A percentile compares a stretch with the other conserved stretches of the same genome.
These are phyloP conservation scores for Ophraella communa DNA, from an alignment of 2,888 invertebrate species.

Conservation along the genomic window DNA sequence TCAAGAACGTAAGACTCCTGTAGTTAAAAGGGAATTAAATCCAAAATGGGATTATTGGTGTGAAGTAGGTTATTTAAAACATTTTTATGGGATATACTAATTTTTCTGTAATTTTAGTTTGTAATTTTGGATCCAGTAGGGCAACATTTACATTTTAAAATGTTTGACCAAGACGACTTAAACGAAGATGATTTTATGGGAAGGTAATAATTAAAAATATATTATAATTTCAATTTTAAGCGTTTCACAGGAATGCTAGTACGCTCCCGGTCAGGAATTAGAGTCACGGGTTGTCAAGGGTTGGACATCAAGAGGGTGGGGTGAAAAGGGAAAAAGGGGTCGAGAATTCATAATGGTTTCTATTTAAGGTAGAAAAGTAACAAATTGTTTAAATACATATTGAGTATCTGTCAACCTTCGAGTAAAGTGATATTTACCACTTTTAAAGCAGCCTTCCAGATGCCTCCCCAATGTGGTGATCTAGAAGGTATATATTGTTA, in stretches of 20 bases:
- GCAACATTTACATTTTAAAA: constrained; percentile 49
- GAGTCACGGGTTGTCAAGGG: too few species aligned
- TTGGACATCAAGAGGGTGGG: too few species aligned
- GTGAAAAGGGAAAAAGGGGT: too few species aligned
- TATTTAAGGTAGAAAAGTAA: too few species aligned
- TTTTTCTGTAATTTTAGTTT: constrained; percentile 44
- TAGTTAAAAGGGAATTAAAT: constrained; percentile 88
- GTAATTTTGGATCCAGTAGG: constrained; percentile 50
- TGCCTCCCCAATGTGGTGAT: too few species aligned
- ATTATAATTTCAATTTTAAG: constrained; percentile 14
- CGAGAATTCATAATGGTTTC: too few species aligned
- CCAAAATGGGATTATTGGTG: constrained; percentile 97
- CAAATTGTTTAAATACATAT: too few species aligned
- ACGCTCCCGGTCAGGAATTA: not conserved
- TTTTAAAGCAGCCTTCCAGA: too few species aligned
- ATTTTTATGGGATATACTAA: not conserved
- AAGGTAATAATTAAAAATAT: constrained; percentile 42
- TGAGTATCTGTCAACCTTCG: too few species aligned
- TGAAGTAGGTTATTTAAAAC: constrained; percentile 71
- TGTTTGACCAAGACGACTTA: constrained; percentile 50
- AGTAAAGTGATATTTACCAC: too few species aligned
- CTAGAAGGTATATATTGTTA: too few species aligned
- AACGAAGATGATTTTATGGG: constrained; percentile 51
- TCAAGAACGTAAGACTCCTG: constrained; percentile 88
- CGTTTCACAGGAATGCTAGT: too few species aligned